These are phyloP conservation scores for Anthoscopus minutus DNA, from an alignment of 2,113 vertebrate species.

Conservation along the genomic window DNA sequence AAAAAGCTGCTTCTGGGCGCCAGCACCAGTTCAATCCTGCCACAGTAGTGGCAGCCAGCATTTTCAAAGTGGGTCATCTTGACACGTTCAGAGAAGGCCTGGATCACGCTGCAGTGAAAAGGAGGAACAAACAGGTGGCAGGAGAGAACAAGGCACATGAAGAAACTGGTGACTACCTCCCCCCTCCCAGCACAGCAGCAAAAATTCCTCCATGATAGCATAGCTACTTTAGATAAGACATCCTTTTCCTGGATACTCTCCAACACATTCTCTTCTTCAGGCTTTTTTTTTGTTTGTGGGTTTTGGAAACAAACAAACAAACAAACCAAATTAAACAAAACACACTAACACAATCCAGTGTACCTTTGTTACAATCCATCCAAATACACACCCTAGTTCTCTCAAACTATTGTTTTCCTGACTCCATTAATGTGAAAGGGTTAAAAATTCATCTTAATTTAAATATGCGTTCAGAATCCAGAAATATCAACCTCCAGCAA, in stretches of 20 bases:
- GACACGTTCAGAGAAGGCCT: neutral
- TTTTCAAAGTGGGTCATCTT: slow-evolving; percentile 25
- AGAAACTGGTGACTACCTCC: neutral
- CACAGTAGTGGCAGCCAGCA: neutral
- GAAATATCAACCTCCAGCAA: slow-evolving; percentile 37
- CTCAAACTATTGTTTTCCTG: neutral
- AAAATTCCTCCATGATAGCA: neutral
- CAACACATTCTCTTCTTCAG: neutral
- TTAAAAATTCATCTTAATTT: slow-evolving; percentile 27
- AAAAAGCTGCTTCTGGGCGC: neutral
- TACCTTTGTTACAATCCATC: neutral
- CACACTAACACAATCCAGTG: neutral
- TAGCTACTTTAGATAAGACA: neutral
- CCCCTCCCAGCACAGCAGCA: neutral
- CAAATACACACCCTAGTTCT: neutral
- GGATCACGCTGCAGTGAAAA: slow-evolving; percentile 20
- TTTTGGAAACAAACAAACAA: neutral
- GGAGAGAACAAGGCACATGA: slow-evolving; percentile 33
- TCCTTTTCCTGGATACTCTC: neutral
- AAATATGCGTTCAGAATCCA: slow-evolving; percentile 9
- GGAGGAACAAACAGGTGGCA: slow-evolving; percentile 52
- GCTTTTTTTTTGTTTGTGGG: neutral
- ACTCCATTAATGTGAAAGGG: neutral
- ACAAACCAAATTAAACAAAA: neutral
- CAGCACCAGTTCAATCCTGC: neutral